A percentile compares a stretch with the other conserved stretches of the same genome.
Evolutionary conservation across 2,113 vertebrate species (phyloP).

Genomic region (Typhlomys cinereus): DNA sequence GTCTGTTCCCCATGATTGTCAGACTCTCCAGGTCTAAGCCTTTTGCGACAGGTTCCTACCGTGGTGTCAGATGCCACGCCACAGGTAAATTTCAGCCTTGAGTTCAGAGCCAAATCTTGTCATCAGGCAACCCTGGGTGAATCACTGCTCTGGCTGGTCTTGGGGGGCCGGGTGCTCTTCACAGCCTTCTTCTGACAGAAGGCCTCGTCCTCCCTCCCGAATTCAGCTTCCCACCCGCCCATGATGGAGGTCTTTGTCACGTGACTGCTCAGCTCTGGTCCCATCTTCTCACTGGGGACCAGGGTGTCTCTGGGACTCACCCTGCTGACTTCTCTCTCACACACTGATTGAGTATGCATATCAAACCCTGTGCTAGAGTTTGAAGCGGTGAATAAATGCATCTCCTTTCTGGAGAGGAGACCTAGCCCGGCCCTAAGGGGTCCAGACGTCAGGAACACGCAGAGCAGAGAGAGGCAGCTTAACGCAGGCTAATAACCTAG

Average conservation of each 20-base stretch:
- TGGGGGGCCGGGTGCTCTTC: not conserved
- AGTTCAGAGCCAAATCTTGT: not conserved
- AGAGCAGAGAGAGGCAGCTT: not conserved
- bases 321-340: not conserved
- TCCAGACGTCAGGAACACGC: not conserved
- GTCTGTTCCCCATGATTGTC: not conserved
- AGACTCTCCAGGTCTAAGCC: not conserved
- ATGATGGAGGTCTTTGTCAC: not conserved
- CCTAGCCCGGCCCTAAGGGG: not conserved
- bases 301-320: not conserved
- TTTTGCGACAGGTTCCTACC: not conserved
- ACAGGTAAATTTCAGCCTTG: not conserved
- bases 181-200: not conserved
- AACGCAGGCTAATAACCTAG: not conserved
- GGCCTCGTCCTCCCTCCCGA: not conserved
- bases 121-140: not conserved
- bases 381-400: not conserved
- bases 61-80: not conserved
- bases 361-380: not conserved
- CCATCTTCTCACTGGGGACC: not conserved
- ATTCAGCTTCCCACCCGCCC: not conserved
- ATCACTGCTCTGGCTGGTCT: not conserved
- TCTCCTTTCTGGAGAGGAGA: not conserved
- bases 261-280: not conserved
- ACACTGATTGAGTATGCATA: accelerated